Percentiles rank a stretch among this genome's conserved stretches.
phyloP scores from a whole-genome alignment of 2,113 vertebrate genomes.

The Anoura caudifer region DNA sequence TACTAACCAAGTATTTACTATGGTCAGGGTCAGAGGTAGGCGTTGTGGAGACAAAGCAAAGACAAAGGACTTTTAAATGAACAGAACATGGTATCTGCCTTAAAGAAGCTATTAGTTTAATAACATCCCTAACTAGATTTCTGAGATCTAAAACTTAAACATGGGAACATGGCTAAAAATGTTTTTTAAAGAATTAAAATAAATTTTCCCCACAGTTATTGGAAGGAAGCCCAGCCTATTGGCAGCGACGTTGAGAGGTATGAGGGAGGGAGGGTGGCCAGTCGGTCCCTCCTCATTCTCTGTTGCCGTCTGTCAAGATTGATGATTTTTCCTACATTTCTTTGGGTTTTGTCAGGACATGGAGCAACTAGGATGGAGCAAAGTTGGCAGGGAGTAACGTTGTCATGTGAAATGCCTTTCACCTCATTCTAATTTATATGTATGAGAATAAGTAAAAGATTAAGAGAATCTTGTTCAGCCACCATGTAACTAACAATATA shows the following conservation, averaged over 20 bases:
- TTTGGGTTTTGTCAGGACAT: neutral
- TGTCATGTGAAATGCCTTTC: neutral
- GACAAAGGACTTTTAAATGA: neutral
- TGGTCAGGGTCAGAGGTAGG: neutral
- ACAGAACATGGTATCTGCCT: neutral
- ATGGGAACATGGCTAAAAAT: neutral
- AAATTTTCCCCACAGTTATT: neutral
- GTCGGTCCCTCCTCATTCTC: neutral
- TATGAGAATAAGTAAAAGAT: conserved; percentile 2
- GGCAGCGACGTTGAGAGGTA: neutral
- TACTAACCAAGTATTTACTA: neutral
- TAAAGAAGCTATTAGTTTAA: neutral
- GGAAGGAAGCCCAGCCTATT: neutral
- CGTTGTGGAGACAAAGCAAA: neutral
- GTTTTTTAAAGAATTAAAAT: neutral
- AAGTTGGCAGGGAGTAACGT: neutral
- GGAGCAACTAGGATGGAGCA: neutral
- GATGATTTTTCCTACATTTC: neutral
- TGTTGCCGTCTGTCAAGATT: neutral
- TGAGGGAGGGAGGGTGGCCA: neutral
- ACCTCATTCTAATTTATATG: neutral
- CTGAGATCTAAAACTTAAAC: neutral
- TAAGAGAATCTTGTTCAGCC: neutral
- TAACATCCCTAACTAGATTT: neutral
- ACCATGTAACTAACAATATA: neutral